Conservation (phyloP, 2,797 vertebrate genomes). For the Syngnathus acus region DNA sequence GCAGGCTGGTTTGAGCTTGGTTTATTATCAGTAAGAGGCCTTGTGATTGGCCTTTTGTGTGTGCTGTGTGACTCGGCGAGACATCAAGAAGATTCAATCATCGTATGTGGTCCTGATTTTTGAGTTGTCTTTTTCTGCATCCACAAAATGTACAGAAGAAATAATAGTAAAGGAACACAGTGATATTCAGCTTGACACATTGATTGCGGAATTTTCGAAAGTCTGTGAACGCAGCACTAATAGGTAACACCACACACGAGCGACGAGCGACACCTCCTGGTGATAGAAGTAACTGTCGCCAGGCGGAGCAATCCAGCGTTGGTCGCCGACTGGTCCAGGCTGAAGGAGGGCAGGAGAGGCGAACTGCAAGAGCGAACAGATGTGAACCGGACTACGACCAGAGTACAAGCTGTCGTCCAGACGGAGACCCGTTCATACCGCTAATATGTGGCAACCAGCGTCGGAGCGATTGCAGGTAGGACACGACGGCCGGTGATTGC, state of each 20-base stretch:
- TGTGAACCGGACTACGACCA: conserved; percentile 64
- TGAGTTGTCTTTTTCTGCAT: neutral
- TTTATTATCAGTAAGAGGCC: conserved; percentile 13
- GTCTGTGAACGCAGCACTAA: conserved; percentile 36
- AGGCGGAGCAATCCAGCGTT: conserved; percentile 76
- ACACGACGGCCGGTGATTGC: neutral
- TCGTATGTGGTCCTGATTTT: neutral
- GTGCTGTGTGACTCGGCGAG: neutral
- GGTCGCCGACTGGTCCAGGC: conserved; percentile 42
- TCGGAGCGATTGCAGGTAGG: conserved; percentile 93
- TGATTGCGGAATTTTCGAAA: conserved; percentile 13
- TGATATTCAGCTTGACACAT: neutral
- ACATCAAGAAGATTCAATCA: neutral
- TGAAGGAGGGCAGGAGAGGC: conserved; percentile 52
- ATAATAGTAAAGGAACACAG: no score
- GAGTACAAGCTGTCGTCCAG: conserved; percentile 48
- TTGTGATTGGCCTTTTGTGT: conserved; percentile 21
- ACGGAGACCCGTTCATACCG: conserved; percentile 48
- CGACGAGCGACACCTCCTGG: conserved; percentile 53
- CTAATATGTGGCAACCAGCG: conserved; percentile 94
- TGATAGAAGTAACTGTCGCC: conserved; percentile 29
- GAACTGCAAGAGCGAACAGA: conserved; percentile 60
- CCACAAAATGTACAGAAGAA: neutral
- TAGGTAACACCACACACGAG: neutral
- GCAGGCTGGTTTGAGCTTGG: conserved; percentile 25